These are phyloP conservation scores for Stomatorhinus walkeri DNA, from an alignment of 2,797 vertebrate species.

Conservation along the genomic window DNA sequence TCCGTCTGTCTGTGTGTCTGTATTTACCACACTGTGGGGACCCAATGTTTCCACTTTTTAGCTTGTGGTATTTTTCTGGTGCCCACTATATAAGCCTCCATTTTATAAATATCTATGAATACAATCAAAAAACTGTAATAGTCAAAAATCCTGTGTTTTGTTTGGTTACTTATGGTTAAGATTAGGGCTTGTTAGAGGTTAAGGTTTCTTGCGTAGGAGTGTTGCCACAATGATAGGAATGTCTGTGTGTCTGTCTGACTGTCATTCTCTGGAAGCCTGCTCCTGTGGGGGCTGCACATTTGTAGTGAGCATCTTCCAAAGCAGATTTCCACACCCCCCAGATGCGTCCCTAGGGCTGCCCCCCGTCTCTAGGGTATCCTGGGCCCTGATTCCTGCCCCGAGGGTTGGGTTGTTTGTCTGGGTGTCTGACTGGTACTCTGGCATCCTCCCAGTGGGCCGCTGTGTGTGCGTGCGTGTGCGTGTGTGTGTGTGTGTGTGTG, in stretches of 20 bases:
- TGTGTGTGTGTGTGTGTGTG: neutral
- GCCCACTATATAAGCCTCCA: neutral
- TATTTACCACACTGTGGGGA: neutral
- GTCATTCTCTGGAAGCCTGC: neutral
- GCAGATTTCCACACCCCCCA: neutral
- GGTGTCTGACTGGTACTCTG: neutral
- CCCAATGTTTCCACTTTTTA: neutral
- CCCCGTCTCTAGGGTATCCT: neutral
- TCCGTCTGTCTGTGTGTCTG: neutral
- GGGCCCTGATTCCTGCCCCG: neutral
- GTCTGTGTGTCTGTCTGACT: neutral
- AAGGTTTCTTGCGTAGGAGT: neutral
- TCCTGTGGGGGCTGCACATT: neutral
- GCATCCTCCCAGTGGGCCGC: neutral
- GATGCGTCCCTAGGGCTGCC: neutral
- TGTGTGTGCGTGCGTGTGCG: neutral
- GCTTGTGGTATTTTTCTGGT: neutral
- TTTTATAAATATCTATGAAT: neutral
- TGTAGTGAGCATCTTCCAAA: neutral
- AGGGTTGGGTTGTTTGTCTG: neutral
- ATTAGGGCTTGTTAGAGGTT: neutral
- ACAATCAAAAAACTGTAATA: neutral
- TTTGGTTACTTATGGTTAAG: neutral
- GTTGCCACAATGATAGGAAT: neutral
- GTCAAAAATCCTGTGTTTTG: neutral